Percentiles rank a stretch among this genome's conserved stretches.
Conservation (phyloP, 2,888 invertebrate species). For the Hemithea aestivaria region DNA sequence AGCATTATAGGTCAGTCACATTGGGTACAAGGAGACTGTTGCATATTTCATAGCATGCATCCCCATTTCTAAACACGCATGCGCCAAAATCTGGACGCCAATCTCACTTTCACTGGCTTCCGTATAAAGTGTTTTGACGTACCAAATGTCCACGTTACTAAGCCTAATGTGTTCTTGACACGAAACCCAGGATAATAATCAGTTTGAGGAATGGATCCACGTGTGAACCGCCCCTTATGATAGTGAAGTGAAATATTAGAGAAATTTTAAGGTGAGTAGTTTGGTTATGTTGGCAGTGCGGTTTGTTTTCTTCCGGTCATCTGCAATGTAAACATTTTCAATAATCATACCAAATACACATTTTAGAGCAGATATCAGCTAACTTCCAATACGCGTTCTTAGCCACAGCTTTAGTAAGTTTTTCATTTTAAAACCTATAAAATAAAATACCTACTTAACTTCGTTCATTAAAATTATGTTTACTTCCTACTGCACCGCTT, state of each 20-base stretch:
- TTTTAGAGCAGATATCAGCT: no score
- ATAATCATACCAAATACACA: constrained; percentile 10
- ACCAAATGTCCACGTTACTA: constrained; percentile 52
- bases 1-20: constrained; percentile 16
- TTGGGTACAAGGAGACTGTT: constrained; percentile 26
- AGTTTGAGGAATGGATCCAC: constrained; percentile 56
- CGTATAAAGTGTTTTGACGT: constrained; percentile 69
- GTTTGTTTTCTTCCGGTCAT: constrained; percentile 32
- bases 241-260: constrained; percentile 53
- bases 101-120: constrained; percentile 52
- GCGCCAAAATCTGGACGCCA: constrained; percentile 62
- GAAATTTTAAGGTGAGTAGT: constrained; percentile 51
- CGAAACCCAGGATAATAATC: constrained; percentile 52
- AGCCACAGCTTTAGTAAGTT: no score
- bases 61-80: constrained; percentile 56
- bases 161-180: constrained; percentile 73
- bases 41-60: constrained; percentile 43
- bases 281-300: constrained; percentile 39
- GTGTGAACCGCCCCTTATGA: constrained; percentile 66
- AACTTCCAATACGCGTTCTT: no score
- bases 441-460: no score
- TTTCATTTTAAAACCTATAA: no score
- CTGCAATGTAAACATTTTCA: constrained; percentile 13
- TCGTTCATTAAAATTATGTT: no score
- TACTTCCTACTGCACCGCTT: no score